phyloP scores from a whole-genome alignment of 1,140 invertebrate species.

The Heterodera carotae region DNA sequence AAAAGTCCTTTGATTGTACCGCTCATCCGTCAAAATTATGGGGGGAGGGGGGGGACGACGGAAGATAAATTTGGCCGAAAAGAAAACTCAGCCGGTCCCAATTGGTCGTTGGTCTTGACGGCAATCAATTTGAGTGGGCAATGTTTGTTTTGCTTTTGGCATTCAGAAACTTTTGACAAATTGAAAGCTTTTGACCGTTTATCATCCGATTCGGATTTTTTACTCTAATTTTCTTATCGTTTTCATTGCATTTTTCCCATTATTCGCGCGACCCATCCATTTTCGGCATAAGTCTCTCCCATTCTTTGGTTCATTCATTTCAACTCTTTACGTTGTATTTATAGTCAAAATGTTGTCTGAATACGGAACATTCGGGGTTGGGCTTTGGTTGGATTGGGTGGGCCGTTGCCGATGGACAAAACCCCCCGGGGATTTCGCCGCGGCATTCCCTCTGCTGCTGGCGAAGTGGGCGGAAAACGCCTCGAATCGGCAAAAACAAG shows the following conservation, averaged over 20 bases:
- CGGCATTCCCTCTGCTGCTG: not conserved
- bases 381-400: not conserved
- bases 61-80: slow-evolving; percentile 1
- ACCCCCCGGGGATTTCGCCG: not conserved
- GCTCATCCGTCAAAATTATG: not conserved
- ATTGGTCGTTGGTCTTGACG: not conserved
- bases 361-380: not conserved
- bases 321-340: not conserved
- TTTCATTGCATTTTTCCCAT: not conserved
- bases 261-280: too few relatives aligned
- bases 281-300: not conserved
- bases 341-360: not conserved
- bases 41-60: too few relatives aligned
- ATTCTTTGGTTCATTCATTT: not conserved
- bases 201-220: too few relatives aligned
- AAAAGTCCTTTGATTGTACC: slow-evolving; percentile 1
- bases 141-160: not conserved
- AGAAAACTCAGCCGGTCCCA: not conserved
- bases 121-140: not conserved
- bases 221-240: too few relatives aligned
- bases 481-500: not conserved
- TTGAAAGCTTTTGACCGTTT: too few relatives aligned
- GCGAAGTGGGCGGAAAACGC: not conserved
- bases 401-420: not conserved
- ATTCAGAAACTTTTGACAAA: too few relatives aligned